These are phyloP conservation scores for Montipora sp. DNA, from an alignment of 64 coral and sea anemone genomes.

Conservation along the genomic window DNA sequence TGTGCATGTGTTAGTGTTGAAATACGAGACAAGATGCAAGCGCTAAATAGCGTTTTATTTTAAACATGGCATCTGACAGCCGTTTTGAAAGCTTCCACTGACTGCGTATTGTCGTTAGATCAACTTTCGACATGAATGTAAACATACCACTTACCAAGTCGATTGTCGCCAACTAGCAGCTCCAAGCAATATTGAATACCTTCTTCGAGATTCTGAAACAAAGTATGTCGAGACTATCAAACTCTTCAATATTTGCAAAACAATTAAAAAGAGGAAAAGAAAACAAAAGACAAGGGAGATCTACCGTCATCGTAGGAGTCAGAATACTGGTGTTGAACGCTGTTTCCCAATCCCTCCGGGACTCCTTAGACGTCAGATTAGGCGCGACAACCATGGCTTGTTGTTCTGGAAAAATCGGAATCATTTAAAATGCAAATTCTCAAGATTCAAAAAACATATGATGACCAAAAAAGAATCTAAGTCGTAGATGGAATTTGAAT, in stretches of 20 bases:
- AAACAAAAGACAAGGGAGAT: not conserved
- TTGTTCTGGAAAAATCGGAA: constrained; percentile 9
- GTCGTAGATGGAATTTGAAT: no score
- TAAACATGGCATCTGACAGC: no score
- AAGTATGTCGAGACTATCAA: not conserved
- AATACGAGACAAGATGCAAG: no score
- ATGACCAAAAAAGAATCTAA: no score
- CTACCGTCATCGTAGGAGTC: constrained; percentile 18
- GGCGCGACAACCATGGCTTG: not conserved
- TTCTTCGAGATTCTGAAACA: constrained; percentile 27
- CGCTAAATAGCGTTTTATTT: no score
- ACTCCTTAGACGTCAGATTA: not conserved
- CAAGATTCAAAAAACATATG: no score
- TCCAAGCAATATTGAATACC: constrained; percentile 21
- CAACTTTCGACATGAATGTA: not conserved
- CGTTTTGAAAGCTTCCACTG: no score
- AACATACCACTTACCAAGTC: constrained; percentile 5
- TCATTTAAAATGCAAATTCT: not conserved
- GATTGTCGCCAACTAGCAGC: constrained; percentile 21
- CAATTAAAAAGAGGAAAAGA: not conserved
- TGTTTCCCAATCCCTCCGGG: constrained; percentile 54
- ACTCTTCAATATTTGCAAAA: not conserved
- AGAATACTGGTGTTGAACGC: constrained; percentile 14
- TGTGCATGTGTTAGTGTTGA: no score
- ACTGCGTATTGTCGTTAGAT: no score